A percentile compares a stretch with the other conserved stretches of the same genome.
Evolutionary conservation across 2,113 vertebrate species (phyloP).

Genomic region (Arvicanthis niloticus): DNA sequence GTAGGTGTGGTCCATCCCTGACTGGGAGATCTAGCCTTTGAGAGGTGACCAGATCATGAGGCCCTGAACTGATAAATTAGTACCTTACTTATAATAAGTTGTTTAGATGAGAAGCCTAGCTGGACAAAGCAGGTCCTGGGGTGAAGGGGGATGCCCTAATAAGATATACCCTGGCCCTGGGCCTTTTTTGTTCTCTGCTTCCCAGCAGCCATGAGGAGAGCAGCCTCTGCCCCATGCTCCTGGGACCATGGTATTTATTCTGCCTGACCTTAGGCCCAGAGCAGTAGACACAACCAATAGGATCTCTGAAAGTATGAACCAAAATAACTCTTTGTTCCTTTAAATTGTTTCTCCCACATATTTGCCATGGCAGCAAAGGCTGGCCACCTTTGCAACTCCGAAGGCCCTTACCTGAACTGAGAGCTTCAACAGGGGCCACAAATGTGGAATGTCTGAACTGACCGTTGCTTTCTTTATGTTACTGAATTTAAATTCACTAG

Average conservation of each 20-base stretch:
- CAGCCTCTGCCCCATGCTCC: background rate
- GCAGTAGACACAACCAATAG: background rate
- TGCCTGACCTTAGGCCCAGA: background rate
- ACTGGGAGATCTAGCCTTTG: background rate
- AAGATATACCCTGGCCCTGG: background rate
- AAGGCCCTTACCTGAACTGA: background rate
- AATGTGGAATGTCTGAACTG: background rate
- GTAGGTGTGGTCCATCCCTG: background rate
- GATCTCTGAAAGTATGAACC: background rate
- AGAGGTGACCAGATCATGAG: background rate
- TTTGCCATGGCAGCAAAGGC: background rate
- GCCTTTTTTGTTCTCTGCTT: background rate
- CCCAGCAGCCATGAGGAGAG: background rate
- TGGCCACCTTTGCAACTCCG: fast-evolving
- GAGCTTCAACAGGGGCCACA: background rate
- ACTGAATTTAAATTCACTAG: background rate
- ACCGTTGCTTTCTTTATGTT: background rate
- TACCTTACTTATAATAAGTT: background rate
- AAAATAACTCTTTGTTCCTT: background rate
- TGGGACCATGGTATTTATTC: too few species aligned
- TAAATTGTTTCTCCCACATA: too few species aligned
- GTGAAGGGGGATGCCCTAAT: background rate
- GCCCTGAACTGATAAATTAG: background rate
- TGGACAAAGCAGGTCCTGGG: background rate
- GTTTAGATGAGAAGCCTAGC: background rate